These are phyloP conservation scores for Carassius gibelio DNA, from an alignment of 2,113 vertebrate species.

Conservation along the genomic window DNA sequence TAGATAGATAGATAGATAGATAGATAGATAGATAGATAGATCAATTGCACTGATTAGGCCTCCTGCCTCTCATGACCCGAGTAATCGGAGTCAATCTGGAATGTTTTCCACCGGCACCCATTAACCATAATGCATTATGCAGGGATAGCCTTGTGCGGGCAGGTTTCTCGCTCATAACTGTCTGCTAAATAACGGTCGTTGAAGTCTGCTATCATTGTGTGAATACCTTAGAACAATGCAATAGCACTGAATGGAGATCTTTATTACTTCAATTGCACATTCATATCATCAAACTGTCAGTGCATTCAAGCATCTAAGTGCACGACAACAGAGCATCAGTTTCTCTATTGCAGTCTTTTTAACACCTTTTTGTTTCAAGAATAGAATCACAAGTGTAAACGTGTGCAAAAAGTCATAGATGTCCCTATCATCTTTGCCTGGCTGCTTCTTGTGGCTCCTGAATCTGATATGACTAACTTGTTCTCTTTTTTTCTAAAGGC, in stretches of 20 bases:
- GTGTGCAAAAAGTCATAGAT: neutral
- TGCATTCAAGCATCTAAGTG: constrained; percentile 2
- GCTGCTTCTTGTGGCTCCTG: neutral
- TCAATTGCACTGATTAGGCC: constrained; percentile 7
- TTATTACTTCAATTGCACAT: constrained; percentile 18
- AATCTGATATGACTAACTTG: neutral
- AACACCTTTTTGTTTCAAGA: constrained; percentile 6
- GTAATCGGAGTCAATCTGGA: neutral
- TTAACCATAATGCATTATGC: constrained; percentile 17
- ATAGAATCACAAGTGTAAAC: neutral
- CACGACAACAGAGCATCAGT: neutral
- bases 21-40: neutral
- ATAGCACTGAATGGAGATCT: constrained; percentile 1
- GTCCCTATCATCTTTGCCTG: neutral
- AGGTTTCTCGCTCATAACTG: neutral
- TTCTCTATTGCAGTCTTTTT: neutral
- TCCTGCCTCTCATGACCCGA: constrained; percentile 32
- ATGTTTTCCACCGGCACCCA: constrained; percentile 29
- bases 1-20: too few species aligned
- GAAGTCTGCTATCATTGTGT: constrained; percentile 4
- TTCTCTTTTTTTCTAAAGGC: neutral
- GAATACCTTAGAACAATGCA: constrained; percentile 25
- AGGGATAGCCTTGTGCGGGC: neutral
- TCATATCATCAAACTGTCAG: constrained; percentile 26
- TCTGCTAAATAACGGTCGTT: constrained; percentile 21